Evolutionary conservation across 2,797 vertebrate species (phyloP).

Genomic region (Mallotus villosus): DNA sequence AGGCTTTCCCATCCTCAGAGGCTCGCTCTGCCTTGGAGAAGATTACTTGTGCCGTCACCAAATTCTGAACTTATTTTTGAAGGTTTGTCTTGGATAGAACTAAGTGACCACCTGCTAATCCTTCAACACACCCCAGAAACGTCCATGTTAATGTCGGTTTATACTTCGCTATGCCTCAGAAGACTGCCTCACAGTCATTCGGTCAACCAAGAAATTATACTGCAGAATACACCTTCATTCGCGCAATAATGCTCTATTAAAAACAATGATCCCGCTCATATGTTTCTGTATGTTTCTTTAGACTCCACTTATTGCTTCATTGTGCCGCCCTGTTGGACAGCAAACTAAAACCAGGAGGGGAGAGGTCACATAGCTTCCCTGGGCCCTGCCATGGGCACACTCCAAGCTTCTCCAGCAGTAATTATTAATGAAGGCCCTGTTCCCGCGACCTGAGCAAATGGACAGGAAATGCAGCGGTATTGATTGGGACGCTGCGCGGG

Average conservation of each 20-base stretch:
- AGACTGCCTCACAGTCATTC: constrained; percentile 26
- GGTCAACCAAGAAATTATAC: constrained; percentile 24
- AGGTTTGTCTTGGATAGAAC: not conserved
- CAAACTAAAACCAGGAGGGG: constrained; percentile 57
- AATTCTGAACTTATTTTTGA: constrained; percentile 72
- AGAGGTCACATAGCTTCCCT: constrained; percentile 74
- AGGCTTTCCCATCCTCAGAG: constrained; percentile 91
- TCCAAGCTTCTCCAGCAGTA: constrained; percentile 92
- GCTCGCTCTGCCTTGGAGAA: constrained; percentile 96
- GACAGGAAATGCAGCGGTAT: constrained; percentile 99
- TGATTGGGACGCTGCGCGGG: constrained; percentile 86
- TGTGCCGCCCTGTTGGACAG: constrained; percentile 36
- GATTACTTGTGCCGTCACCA: constrained; percentile 89
- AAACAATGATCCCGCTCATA: constrained; percentile 38
- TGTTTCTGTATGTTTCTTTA: constrained; percentile 22
- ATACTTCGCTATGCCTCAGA: constrained; percentile 2
- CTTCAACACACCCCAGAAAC: not conserved
- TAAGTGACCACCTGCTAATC: too few species aligned
- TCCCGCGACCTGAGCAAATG: constrained; percentile 98
- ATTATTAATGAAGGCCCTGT: constrained; percentile 96
- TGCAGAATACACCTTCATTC: constrained; percentile 17
- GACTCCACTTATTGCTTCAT: constrained; percentile 40
- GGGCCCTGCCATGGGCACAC: constrained; percentile 84
- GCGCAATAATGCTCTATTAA: constrained; percentile 34
- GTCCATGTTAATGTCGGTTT: constrained; percentile 8